phyloP scores from a whole-genome alignment of 2,113 vertebrate genomes.

The Tautogolabrus adspersus region DNA sequence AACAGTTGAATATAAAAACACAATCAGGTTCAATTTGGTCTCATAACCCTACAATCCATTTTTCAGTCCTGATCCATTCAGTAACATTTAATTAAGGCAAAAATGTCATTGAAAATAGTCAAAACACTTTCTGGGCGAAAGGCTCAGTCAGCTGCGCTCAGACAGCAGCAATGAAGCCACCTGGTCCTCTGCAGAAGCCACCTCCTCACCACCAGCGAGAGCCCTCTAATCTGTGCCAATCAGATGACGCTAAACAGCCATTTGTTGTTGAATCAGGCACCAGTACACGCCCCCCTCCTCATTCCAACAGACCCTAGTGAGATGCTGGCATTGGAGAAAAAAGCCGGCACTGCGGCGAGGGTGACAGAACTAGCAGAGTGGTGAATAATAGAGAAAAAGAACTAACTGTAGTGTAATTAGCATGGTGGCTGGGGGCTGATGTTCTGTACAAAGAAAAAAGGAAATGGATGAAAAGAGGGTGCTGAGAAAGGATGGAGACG shows the following conservation, averaged over 20 bases:
- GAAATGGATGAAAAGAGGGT: slow-evolving; percentile 28
- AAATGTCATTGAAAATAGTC: slow-evolving; percentile 24
- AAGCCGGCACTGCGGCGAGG: slow-evolving; percentile 55
- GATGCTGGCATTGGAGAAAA: slow-evolving; percentile 49
- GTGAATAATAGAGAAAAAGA: slow-evolving; percentile 75
- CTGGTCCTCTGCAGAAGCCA: slow-evolving; percentile 60
- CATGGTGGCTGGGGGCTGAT: slow-evolving; percentile 66
- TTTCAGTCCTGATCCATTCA: background rate
- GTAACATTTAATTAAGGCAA: slow-evolving; percentile 20
- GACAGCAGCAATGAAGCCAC: slow-evolving; percentile 47
- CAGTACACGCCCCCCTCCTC: slow-evolving; percentile 56
- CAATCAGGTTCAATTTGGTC: background rate
- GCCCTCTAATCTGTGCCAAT: slow-evolving; percentile 81
- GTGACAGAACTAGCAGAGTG: slow-evolving; percentile 80
- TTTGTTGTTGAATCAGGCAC: slow-evolving; percentile 74
- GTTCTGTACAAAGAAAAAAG: slow-evolving; percentile 48
- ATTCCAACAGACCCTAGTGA: slow-evolving; percentile 64
- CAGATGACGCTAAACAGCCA: slow-evolving; percentile 73
- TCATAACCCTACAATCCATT: background rate
- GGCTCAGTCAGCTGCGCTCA: slow-evolving; percentile 58
- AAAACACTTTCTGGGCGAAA: slow-evolving; percentile 13
- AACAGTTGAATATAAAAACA: slow-evolving; percentile 6
- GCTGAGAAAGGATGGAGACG: slow-evolving; percentile 39
- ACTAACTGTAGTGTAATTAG: slow-evolving; percentile 75
- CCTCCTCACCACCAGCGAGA: slow-evolving; percentile 68